Evolutionary conservation across 2,113 vertebrate species (phyloP), one percentile per base, ranked within the genome.

Genomic region (Corythornis madagascariensis): DNA sequence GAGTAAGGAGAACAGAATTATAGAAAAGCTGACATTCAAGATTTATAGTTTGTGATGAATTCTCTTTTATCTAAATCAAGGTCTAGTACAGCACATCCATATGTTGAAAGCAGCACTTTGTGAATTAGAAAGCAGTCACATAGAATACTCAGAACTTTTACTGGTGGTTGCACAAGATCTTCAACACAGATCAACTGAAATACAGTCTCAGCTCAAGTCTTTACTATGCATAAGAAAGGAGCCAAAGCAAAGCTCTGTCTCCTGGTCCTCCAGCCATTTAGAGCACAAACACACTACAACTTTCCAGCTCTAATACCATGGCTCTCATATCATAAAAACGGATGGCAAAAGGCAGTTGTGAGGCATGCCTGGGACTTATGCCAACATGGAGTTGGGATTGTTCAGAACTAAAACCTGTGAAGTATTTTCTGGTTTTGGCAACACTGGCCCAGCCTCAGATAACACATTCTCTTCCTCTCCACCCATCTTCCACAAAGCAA

Each of bases 381-480:
- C 24, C 75, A 83, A 48, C 29, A n/a, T 3, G 14, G 52, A 69
- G 63, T 4, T n/a, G 55, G 40, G 55, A 69, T 50, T 0, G 0
- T 50, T 85, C 59, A 73, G 45, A 85, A 31, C 21, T 53, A 83
- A 90, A 83, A 76, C 9, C n/a, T 19, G 14, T 43, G 13, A 79
- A 83, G 55, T 57, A n/a, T 59, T 89, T 72, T 57, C 79, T 76
- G 67, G 40, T n/a, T 85, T 93, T 89, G 72, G 76, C 72, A 91
- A 25, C 25, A 55, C 47, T 88, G 59, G 86, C 52, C 83, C 83
- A 83, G 72, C 31, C 86, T 83, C 64, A 79, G 50, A 19, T 28
- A 86, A 86, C 26, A 64, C 21, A 50, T 69, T 57, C 26, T 52
- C 59, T 88, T 91, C 45, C 18, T 94, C 63, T 60, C 28, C 64